phyloP scores from a whole-genome alignment of 2,797 vertebrate species.

The Mionectes olivaceus region DNA sequence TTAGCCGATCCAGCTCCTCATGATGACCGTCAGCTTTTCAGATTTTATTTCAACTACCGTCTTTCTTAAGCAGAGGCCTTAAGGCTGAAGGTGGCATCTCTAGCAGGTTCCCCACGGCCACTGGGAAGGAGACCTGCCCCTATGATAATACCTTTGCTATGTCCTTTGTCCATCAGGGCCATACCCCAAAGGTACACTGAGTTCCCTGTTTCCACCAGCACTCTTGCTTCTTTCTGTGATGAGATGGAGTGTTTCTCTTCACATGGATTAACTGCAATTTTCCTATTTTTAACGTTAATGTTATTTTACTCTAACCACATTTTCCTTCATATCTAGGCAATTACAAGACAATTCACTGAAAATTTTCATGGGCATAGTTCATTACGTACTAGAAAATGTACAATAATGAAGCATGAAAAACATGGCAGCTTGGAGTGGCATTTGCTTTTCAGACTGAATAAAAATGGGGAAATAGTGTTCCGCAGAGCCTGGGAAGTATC shows the following conservation, averaged over 20 bases:
- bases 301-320: slow-evolving; percentile 56
- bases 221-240: not conserved
- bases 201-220: not conserved
- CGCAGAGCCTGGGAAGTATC: not conserved
- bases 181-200: rapidly evolving
- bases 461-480: not conserved
- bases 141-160: not conserved
- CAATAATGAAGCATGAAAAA: slow-evolving; percentile 62
- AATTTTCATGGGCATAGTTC: slow-evolving; percentile 65
- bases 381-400: slow-evolving; percentile 54
- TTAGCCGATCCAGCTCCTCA: not conserved
- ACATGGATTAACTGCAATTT: slow-evolving; percentile 49
- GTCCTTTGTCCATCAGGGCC: not conserved
- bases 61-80: not conserved
- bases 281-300: slow-evolving; percentile 50
- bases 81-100: not conserved
- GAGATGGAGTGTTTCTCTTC: slow-evolving; percentile 10
- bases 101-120: not conserved
- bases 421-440: slow-evolving; percentile 28
- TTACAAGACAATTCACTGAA: slow-evolving; percentile 65
- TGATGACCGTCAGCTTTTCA: not conserved
- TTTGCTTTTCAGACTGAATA: slow-evolving; percentile 15
- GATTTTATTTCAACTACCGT: not conserved
- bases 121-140: not conserved
- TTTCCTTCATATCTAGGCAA: slow-evolving; percentile 51